These are phyloP conservation scores for Musca vetustissima DNA, from an alignment of 1,140 invertebrate species.

Conservation along the genomic window DNA sequence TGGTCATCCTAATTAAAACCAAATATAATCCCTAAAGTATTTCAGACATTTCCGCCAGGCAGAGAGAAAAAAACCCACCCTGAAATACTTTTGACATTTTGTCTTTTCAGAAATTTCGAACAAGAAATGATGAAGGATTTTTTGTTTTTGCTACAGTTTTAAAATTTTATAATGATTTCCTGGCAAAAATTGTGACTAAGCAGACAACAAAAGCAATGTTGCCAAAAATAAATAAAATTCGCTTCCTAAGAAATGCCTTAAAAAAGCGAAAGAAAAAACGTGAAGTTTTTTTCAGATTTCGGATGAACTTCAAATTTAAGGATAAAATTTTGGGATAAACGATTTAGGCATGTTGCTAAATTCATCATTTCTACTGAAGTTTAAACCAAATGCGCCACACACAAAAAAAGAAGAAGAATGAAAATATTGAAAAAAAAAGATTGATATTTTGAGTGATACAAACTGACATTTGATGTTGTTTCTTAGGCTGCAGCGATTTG, in stretches of 20 bases:
- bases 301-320: background rate
- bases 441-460: conserved; percentile 19
- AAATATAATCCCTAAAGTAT: background rate
- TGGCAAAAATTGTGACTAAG: background rate
- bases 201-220: conserved; percentile 14
- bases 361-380: background rate
- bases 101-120: background rate
- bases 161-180: background rate
- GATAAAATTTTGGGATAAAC: conserved; percentile 1
- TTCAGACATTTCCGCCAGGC: background rate
- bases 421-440: background rate
- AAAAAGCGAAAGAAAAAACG: background rate
- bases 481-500: background rate
- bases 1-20: too few species aligned
- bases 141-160: background rate
- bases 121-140: background rate
- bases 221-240: background rate
- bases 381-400: background rate
- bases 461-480: conserved; percentile 15
- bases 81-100: background rate
- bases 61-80: background rate
- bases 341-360: background rate
- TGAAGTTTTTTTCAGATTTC: background rate
- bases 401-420: background rate
- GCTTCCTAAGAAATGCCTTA: background rate